Evolutionary conservation across 2,888 invertebrate genomes (phyloP).

Genomic region (Drosophila mettleri): DNA sequence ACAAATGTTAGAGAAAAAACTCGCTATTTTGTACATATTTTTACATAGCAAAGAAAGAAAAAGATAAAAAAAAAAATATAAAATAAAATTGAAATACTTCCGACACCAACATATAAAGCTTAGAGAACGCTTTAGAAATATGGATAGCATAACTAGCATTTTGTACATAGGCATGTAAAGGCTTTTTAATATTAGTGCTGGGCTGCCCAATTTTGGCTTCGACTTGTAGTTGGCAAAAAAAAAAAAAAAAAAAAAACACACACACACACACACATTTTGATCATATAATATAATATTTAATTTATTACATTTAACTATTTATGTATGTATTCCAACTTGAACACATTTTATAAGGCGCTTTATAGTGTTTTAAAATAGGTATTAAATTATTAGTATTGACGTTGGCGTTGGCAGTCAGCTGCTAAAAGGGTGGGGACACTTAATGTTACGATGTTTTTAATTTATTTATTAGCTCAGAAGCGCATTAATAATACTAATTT

Average conservation of each 20-base stretch:
- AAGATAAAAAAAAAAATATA: background rate
- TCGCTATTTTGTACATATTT: constrained; percentile 60
- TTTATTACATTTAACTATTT: constrained; percentile 14
- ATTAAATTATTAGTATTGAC: constrained; percentile 39
- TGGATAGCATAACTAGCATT: constrained; percentile 36
- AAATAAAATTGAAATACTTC: constrained; percentile 40
- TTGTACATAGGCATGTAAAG: constrained; percentile 62
- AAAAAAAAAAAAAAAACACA: no score
- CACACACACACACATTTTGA: constrained; percentile 55
- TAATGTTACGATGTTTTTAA: constrained; percentile 68
- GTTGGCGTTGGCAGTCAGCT: constrained; percentile 31
- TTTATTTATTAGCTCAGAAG: constrained; percentile 70
- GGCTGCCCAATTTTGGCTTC: constrained; percentile 23
- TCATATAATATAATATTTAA: constrained; percentile 49
- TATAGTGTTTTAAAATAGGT: constrained; percentile 64
- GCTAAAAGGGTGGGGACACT: constrained; percentile 1
- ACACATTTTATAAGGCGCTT: constrained; percentile 54
- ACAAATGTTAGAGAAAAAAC: constrained; percentile 6
- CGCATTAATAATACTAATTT: constrained; percentile 63
- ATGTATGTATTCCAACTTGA: constrained; percentile 28
- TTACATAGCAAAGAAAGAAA: constrained; percentile 22
- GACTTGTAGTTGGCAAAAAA: constrained; percentile 39
- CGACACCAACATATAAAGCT: constrained; percentile 38
- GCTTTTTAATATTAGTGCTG: constrained; percentile 52
- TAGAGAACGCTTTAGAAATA: constrained; percentile 29